phyloP scores from a whole-genome alignment of 1,140 invertebrate genomes.

The Forficula auricularia region DNA sequence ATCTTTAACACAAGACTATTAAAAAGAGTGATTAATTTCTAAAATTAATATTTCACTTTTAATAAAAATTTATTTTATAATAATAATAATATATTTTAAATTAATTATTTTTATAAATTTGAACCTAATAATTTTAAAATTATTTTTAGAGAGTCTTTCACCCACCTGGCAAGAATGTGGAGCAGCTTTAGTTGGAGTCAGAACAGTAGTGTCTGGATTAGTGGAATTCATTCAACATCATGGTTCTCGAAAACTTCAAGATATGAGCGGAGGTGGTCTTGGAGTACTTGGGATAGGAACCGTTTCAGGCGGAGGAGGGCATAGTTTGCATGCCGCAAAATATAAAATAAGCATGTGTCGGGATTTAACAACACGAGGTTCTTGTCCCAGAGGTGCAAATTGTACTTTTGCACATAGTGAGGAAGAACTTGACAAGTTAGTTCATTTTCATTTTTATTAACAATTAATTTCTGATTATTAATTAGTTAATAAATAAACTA shows the following conservation, averaged over 20 bases:
- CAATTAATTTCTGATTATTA: not conserved
- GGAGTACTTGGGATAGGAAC: slow-evolving; percentile 19
- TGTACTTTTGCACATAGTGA: slow-evolving; percentile 87
- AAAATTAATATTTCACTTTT: no score
- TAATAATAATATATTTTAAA: no score
- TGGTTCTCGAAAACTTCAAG: slow-evolving; percentile 41
- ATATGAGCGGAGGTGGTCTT: slow-evolving; percentile 16
- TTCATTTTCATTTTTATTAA: not conserved
- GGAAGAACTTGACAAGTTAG: slow-evolving; percentile 70
- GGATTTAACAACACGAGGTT: slow-evolving; percentile 55
- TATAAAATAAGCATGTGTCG: slow-evolving; percentile 87
- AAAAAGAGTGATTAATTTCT: no score
- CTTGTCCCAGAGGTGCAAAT: slow-evolving; percentile 65
- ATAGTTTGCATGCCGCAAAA: slow-evolving; percentile 47
- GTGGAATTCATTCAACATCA: slow-evolving; percentile 73
- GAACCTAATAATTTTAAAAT: not conserved
- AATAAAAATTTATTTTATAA: no score
- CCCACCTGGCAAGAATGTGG: slow-evolving; percentile 57
- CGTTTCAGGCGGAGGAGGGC: slow-evolving; percentile 21
- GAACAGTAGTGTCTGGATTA: slow-evolving; percentile 63
- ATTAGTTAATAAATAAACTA: not conserved
- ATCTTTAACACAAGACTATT: no score
- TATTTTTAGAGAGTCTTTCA: slow-evolving; percentile 41
- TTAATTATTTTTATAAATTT: slow-evolving; percentile 4
- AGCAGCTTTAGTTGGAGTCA: slow-evolving; percentile 59